These are phyloP conservation scores for Tyto alba DNA, from an alignment of 2,113 vertebrate genomes.

Conservation along the genomic window DNA sequence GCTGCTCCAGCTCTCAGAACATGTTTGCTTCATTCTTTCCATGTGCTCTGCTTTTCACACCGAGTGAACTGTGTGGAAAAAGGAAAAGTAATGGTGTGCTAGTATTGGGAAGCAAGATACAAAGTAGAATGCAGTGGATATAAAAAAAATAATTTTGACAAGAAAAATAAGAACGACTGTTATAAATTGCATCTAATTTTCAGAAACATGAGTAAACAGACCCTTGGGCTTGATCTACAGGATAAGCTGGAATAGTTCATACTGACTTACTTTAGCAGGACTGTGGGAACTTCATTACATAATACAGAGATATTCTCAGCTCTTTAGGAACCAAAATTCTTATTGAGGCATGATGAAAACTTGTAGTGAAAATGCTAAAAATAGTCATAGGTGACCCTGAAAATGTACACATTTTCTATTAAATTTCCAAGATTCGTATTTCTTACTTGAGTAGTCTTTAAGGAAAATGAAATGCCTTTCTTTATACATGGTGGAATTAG, in stretches of 20 bases:
- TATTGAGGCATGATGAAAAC: background rate
- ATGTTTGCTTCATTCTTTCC: background rate
- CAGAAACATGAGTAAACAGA: constrained; percentile 14
- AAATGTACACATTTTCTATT: background rate
- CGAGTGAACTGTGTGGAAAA: background rate
- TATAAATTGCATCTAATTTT: background rate
- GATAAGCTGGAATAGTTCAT: constrained; percentile 19
- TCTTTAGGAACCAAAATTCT: background rate
- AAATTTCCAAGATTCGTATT: background rate
- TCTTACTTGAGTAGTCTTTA: background rate
- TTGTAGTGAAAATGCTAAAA: background rate
- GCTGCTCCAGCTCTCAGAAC: background rate
- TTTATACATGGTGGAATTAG: background rate
- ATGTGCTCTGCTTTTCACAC: background rate
- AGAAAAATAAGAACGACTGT: background rate
- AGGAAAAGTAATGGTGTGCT: background rate
- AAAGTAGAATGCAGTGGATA: background rate
- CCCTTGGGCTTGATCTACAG: constrained; percentile 1
- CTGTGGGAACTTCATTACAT: background rate
- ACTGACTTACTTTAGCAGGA: background rate
- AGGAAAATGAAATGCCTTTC: background rate
- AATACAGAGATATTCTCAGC: background rate
- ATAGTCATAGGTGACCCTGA: background rate
- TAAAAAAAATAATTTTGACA: background rate
- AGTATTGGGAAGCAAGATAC: background rate